Base-by-base conservation (phyloP, 64 coral and sea anemone species). In the Actinia tenebrosa region DNA sequence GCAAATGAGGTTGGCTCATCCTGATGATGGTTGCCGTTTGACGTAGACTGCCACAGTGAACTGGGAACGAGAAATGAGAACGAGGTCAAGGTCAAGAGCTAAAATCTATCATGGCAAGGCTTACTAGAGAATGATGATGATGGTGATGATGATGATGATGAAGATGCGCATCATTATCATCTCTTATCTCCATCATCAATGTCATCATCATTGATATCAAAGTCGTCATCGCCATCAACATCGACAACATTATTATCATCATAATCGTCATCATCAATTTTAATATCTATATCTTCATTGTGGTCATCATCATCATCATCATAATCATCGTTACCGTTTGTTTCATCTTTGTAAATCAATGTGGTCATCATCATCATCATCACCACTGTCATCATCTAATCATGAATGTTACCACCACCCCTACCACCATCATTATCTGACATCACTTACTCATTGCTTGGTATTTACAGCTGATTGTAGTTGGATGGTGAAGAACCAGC, bases 391-490 rank as follows among this genome's bases (percentile, higher is more conserved):
- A 64, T 20, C 61, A 20, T 20, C 61, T 20, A 15, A 83, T 61
- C 23, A 30, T 58, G 1, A 23, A 3, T 26, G 4, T 26, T 0
- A 10, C 7, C 53, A 25, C 43, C 25, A 84, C 23, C 30, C 7
- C 43, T 30, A 46, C 2, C 7, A 50, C 2, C 45, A 86, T 19
- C 22, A 42, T 72, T 19, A 27, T 53, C 63, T 55, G 10, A 23
- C 22, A 17, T 30, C 87, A 92, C 97, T 92, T 86, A 99, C 97
- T 91, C 97, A 99, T 99, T 61, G 97, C 97, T 86, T 99, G 97
- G 88, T 99, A 99, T 91, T 99, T 99, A 53, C 93, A 86, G 71
- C 97, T 99, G 68, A 99, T 99, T 7, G 97, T 99, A 3, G 97
- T 99, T 15, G 97, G 97, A 54, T 99, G 97, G 59, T 99, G 97